phyloP scores from a whole-genome alignment of 2,113 vertebrate genomes.

The Eclectus roratus region DNA sequence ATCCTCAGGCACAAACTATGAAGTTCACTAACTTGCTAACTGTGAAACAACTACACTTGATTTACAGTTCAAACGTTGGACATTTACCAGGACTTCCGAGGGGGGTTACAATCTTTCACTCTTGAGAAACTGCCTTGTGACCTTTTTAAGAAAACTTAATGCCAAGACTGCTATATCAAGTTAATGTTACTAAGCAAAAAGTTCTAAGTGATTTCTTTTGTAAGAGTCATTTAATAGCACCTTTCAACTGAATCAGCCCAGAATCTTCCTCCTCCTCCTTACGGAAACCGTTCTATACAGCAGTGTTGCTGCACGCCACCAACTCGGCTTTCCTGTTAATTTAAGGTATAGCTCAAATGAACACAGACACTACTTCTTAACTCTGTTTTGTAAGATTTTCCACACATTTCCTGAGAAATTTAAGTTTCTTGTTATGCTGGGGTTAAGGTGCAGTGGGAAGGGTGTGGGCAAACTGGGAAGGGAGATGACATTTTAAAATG shows the following conservation, averaged over 20 bases:
- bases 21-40: not conserved
- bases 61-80: not conserved
- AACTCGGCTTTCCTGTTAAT: not conserved
- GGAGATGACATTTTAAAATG: conserved; percentile 57
- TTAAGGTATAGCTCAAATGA: not conserved
- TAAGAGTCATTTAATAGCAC: not conserved
- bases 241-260: conserved; percentile 17
- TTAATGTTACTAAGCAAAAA: conserved; percentile 12
- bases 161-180: not conserved
- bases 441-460: conserved; percentile 41
- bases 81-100: not conserved
- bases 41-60: not conserved
- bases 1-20: not conserved
- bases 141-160: conserved; percentile 2
- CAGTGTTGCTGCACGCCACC: not conserved
- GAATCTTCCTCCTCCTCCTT: not conserved
- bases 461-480: conserved; percentile 1
- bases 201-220: not conserved
- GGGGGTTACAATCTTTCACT: not conserved
- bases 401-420: not conserved
- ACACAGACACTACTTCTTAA: not conserved
- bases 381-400: conserved; percentile 5
- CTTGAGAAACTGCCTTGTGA: not conserved
- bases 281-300: not conserved
- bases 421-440: conserved; percentile 26